These are phyloP conservation scores for Drosophila athabasca DNA, from an alignment of 1,140 invertebrate species.

Conservation along the genomic window DNA sequence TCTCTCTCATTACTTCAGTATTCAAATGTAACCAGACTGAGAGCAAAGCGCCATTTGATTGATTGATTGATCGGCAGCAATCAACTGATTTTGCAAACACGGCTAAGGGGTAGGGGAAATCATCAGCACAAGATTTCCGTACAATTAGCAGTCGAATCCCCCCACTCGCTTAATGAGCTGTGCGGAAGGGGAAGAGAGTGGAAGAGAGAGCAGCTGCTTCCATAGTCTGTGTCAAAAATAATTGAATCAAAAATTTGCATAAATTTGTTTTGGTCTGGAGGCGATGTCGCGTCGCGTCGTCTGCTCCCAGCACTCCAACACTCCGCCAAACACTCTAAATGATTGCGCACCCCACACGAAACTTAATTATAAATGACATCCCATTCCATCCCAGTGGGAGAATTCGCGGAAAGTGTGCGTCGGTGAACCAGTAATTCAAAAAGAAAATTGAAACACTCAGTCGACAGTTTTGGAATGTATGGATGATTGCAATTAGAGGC, in stretches of 20 bases:
- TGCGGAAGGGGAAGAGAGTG: neutral
- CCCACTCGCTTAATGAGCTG: conserved; percentile 48
- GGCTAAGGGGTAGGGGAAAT: conserved; percentile 8
- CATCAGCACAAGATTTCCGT: conserved; percentile 67
- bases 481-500: neutral
- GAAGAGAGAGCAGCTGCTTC: too few relatives aligned
- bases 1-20: conserved; percentile 13
- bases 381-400: neutral
- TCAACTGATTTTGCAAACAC: conserved; percentile 49
- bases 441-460: neutral
- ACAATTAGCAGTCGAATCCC: conserved; percentile 63
- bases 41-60: conserved; percentile 27
- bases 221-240: conserved; percentile 58
- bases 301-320: conserved; percentile 22
- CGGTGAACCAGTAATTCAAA: too few relatives aligned
- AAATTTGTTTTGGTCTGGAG: conserved; percentile 57
- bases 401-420: neutral
- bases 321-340: conserved; percentile 60
- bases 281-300: conserved; percentile 42
- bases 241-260: conserved; percentile 79
- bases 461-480: neutral
- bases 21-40: conserved; percentile 6
- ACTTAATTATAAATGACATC: conserved; percentile 65
- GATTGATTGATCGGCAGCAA: conserved; percentile 71
- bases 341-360: conserved; percentile 44